Percentiles rank a stretch among this genome's conserved stretches.
phyloP scores from a whole-genome alignment of 2,888 invertebrate genomes.

The Neoscelio sp. region DNA sequence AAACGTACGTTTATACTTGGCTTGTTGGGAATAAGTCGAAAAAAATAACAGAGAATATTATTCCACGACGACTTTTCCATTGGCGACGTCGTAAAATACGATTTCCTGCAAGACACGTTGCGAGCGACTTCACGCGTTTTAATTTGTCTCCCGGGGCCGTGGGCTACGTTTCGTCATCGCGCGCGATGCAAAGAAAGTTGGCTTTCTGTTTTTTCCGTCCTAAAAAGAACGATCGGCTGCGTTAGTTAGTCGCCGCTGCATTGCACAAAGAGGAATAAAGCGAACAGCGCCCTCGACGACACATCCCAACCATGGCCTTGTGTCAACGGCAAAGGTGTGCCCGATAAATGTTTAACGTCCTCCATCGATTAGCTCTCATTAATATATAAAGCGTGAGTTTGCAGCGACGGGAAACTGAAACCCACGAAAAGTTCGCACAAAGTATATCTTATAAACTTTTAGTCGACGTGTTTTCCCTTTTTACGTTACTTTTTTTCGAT shows the following conservation, averaged over 20 bases:
- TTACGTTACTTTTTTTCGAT: too few species aligned
- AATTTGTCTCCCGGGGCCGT: slow-evolving; percentile 45
- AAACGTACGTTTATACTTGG: slow-evolving; percentile 8
- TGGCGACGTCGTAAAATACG: slow-evolving; percentile 46
- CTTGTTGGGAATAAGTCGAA: slow-evolving; percentile 7
- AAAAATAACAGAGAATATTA: slow-evolving; percentile 39
- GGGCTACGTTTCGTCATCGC: slow-evolving; percentile 53
- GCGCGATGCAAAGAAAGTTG: slow-evolving; percentile 32
- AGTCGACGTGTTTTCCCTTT: too few species aligned
- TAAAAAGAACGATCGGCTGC: slow-evolving; percentile 22
- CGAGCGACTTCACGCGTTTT: slow-evolving; percentile 34
- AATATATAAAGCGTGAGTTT: slow-evolving; percentile 50
- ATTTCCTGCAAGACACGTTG: slow-evolving; percentile 34
- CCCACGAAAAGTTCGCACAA: background rate
- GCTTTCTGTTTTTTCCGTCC: slow-evolving; percentile 10
- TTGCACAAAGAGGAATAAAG: slow-evolving; percentile 35
- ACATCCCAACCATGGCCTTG: slow-evolving; percentile 69
- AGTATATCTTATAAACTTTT: slow-evolving; percentile 8
- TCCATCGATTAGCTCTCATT: slow-evolving; percentile 68
- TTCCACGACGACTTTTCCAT: slow-evolving; percentile 47
- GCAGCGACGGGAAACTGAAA: background rate
- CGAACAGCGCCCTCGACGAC: slow-evolving; percentile 21
- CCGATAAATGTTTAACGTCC: slow-evolving; percentile 52
- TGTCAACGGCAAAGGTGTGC: slow-evolving; percentile 72
- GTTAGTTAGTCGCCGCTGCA: slow-evolving; percentile 17